Evolutionary conservation across 2,888 invertebrate species (phyloP), one percentile per base, ranked within the genome.

Genomic region (Megaustenia siamemsis): DNA sequence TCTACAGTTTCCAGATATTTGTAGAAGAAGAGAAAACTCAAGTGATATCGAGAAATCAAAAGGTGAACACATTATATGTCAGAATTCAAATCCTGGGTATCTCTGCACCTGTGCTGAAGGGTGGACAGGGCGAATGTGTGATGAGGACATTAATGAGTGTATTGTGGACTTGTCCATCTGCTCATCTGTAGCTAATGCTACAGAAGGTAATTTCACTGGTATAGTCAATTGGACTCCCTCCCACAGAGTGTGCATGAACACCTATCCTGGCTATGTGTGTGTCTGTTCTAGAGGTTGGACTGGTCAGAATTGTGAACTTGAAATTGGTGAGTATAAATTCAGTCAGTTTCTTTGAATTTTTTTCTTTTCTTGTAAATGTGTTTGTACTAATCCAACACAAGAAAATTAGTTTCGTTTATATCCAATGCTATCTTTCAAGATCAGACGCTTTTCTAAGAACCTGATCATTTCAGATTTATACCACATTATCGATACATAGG

Each of bases 101-200:
- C 12, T 56, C 40, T 77, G 77, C 24, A n/a, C 60, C 2, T 77
- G 77, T 38, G 4, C 24, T 5, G 60, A 56, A 24, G 77, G 77
- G 24, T 56, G 77, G 60, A n/a, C 77, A n/a, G 77, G 77, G 5
- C 60, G 1, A 21, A 1, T 60, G 18, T 77, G 77, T 24, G 24
- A 77, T 56, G 60, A 56, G 21, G 76, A 53, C n/a, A 49, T 77
- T n/a, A 38, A 60, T 56, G 77, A 76, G n/a, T 56, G 76, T 35
- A 3, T 73, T 10, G 2, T 28, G 28, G 28, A n/a, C 21, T 45
- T 45, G 12, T 6, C 40, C n/a, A 6, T 71, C 43, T 71, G 69
- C 43, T 6, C 21, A 56, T 56, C n/a, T 56, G n/a, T n/a, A n/a
- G n/a, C n/a, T n/a, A n/a, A n/a, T n/a, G n/a, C 6, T 32, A 66